Conservation (phyloP, 2,113 vertebrate species). For the Pseudopodoces humilis region DNA sequence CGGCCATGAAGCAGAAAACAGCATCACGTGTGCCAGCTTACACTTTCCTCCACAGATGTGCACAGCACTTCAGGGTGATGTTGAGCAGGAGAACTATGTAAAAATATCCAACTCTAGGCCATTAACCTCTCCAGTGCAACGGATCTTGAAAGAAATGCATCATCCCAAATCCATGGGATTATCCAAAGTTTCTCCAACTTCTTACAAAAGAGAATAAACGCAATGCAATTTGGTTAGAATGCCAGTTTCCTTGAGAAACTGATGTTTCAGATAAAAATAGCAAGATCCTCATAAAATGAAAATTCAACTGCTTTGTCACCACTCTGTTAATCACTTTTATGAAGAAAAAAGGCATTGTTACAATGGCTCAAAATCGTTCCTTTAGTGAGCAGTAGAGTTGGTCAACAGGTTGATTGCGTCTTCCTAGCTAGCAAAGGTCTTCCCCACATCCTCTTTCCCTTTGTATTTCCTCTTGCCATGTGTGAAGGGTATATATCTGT, state of each 20-base stretch:
- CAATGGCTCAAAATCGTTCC: conserved; percentile 81
- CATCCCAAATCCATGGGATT: conserved; percentile 10
- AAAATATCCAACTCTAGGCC: conserved; percentile 20
- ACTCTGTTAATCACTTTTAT: conserved; percentile 70
- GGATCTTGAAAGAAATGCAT: neutral
- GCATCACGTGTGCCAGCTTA: conserved; percentile 36
- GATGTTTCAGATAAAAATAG: conserved; percentile 63
- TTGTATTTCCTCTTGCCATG: conserved; percentile 98
- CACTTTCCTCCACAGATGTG: neutral
- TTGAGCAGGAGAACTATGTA: conserved; percentile 1
- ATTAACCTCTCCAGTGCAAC: neutral
- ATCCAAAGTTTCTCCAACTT: conserved; percentile 12
- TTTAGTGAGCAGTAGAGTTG: conserved; percentile 69
- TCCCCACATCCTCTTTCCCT: conserved; percentile 95
- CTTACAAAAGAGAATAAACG: conserved; percentile 57
- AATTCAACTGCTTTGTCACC: conserved; percentile 65
- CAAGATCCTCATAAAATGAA: conserved; percentile 69
- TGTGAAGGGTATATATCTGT: conserved; percentile 99
- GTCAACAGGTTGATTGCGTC: conserved; percentile 62
- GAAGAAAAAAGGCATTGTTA: conserved; percentile 80
- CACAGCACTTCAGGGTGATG: conserved; percentile 34
- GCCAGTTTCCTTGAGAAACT: conserved; percentile 74
- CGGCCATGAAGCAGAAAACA: conserved; percentile 47
- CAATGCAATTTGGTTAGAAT: conserved; percentile 71
- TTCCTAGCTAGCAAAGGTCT: conserved; percentile 97